phyloP scores from a whole-genome alignment of 1,140 invertebrate genomes.

The Sinella curviseta region DNA sequence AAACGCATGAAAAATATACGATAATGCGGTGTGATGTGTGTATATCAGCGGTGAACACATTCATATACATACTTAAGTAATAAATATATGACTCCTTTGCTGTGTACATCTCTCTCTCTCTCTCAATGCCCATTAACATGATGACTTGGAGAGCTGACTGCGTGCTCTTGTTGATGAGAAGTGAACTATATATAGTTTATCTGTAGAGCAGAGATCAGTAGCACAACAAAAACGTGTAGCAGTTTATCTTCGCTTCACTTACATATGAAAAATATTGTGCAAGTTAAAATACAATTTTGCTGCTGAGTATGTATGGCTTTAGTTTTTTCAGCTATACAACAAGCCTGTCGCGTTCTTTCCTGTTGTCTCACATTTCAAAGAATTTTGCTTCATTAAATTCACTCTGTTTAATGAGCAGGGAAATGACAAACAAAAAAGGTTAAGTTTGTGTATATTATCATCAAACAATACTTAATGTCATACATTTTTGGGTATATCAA shows the following conservation, averaged over 20 bases:
- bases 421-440: background rate
- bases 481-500: background rate
- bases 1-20: background rate
- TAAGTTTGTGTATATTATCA: too few relatives aligned
- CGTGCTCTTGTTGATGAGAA: too few relatives aligned
- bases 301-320: too few relatives aligned
- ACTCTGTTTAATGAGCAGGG: background rate
- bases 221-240: background rate
- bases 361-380: conserved; percentile 7
- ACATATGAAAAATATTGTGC: too few relatives aligned
- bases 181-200: too few relatives aligned
- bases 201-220: background rate
- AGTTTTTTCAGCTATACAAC: background rate
- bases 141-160: background rate
- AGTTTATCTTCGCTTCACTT: too few relatives aligned
- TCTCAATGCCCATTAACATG: conserved; percentile 7
- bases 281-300: background rate
- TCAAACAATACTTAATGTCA: too few relatives aligned
- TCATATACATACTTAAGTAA: too few relatives aligned
- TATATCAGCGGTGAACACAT: too few relatives aligned
- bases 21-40: background rate
- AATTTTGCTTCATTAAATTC: conserved; percentile 6
- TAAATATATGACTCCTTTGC: background rate
- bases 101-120: conserved; percentile 8
- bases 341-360: background rate